phyloP scores from a whole-genome alignment of 2,113 vertebrate genomes.

The Cyphomyrus plagiostoma region DNA sequence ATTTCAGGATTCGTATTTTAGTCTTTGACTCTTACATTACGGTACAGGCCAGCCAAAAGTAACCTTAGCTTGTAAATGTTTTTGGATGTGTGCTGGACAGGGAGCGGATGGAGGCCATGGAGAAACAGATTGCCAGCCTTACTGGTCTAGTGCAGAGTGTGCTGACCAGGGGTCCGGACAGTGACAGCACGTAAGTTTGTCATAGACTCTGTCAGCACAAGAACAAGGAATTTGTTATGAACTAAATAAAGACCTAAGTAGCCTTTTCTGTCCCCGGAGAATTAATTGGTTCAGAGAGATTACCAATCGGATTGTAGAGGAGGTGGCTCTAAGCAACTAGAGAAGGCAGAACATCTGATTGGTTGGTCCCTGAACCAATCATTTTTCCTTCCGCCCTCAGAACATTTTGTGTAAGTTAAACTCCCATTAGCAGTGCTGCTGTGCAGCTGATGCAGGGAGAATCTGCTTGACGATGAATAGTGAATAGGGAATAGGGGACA shows the following conservation, averaged over 20 bases:
- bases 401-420: too few species aligned
- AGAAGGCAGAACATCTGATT: too few species aligned
- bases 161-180: constrained; percentile 83
- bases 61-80: not conserved
- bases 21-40: not conserved
- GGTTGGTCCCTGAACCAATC: too few species aligned
- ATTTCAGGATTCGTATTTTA: not conserved
- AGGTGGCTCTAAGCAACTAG: too few species aligned
- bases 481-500: too few species aligned
- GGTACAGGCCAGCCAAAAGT: not conserved
- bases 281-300: too few species aligned
- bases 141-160: constrained; percentile 95
- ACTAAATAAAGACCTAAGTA: not conserved
- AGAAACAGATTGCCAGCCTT: constrained; percentile 97
- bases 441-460: too few species aligned
- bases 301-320: too few species aligned
- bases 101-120: constrained; percentile 98
- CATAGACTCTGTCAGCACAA: not conserved
- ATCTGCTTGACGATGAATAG: too few species aligned
- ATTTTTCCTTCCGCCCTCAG: too few species aligned
- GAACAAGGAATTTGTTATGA: not conserved
- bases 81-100: constrained; percentile 38
- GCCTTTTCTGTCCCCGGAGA: not conserved
- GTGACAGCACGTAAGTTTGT: constrained; percentile 79
- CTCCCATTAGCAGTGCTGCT: too few species aligned